These are phyloP conservation scores for Molossus alvarezi DNA, from an alignment of 2,797 vertebrate genomes.

Conservation along the genomic window DNA sequence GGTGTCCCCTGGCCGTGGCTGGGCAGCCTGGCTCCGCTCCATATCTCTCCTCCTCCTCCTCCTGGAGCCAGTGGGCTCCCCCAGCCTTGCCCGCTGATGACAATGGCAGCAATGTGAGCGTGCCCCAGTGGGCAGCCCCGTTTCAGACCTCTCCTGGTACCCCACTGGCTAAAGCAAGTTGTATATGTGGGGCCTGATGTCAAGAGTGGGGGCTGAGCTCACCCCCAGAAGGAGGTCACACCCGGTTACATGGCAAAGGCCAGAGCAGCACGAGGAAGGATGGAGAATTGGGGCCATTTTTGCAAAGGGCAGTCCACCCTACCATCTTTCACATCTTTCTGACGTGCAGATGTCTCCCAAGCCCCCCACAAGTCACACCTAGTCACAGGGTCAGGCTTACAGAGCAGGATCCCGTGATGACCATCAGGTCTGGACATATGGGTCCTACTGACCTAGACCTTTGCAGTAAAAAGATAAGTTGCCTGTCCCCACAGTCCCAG, in stretches of 20 bases:
- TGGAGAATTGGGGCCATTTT: neutral
- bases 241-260: neutral
- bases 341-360: neutral
- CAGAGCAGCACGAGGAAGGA: neutral
- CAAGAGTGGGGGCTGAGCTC: neutral
- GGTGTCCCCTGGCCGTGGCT: neutral
- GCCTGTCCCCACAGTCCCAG: neutral
- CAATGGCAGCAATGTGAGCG: neutral
- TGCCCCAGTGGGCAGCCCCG: accelerated
- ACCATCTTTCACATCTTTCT: neutral
- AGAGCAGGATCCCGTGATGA: neutral
- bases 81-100: neutral
- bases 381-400: neutral
- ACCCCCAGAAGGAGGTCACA: neutral
- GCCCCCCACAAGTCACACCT: neutral
- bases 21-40: neutral
- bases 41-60: no score
- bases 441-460: neutral
- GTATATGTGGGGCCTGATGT: neutral
- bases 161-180: neutral
- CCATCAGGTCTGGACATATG: neutral
- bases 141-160: neutral
- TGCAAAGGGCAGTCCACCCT: neutral
- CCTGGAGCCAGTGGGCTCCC: no score
- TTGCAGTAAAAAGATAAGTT: neutral